These are phyloP conservation scores for Gastracanthus pulcherrimus DNA, from an alignment of 2,888 invertebrate species.

Conservation along the genomic window DNA sequence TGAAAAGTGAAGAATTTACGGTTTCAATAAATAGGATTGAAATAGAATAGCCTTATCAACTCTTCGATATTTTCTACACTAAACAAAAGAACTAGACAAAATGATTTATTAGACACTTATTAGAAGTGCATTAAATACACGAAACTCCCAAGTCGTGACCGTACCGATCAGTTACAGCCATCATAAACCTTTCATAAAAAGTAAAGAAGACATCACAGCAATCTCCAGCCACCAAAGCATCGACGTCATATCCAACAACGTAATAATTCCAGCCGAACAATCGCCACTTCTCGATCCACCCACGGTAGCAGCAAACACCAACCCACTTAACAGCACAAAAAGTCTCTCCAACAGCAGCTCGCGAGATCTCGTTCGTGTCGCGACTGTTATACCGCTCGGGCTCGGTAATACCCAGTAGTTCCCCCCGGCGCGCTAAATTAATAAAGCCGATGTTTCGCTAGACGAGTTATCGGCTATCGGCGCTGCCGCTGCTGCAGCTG, in stretches of 20 bases:
- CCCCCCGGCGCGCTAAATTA: constrained; percentile 58
- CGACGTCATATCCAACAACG: neutral
- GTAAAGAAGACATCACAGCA: neutral
- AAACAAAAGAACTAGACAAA: too few relatives aligned
- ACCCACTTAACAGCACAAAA: neutral
- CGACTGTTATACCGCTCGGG: too few relatives aligned
- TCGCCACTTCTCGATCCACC: neutral
- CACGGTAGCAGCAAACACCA: too few relatives aligned
- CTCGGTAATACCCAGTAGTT: too few relatives aligned
- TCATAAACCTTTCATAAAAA: neutral
- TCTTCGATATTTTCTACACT: too few relatives aligned
- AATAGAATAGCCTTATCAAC: too few relatives aligned
- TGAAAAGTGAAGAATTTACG: too few relatives aligned
- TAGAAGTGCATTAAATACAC: too few relatives aligned
- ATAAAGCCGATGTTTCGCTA: constrained; percentile 65
- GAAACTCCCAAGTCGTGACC: neutral
- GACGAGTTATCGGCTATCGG: constrained; percentile 67
- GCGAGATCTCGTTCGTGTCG: neutral
- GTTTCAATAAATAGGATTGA: too few relatives aligned
- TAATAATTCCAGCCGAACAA: constrained; percentile 8
- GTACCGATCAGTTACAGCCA: neutral
- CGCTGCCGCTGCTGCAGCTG: neutral
- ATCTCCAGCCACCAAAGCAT: neutral
- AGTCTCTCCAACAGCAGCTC: too few relatives aligned
- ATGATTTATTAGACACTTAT: too few relatives aligned